These are phyloP conservation scores for Bembecia ichneumoniformis DNA, from an alignment of 2,888 invertebrate species.

Conservation along the genomic window DNA sequence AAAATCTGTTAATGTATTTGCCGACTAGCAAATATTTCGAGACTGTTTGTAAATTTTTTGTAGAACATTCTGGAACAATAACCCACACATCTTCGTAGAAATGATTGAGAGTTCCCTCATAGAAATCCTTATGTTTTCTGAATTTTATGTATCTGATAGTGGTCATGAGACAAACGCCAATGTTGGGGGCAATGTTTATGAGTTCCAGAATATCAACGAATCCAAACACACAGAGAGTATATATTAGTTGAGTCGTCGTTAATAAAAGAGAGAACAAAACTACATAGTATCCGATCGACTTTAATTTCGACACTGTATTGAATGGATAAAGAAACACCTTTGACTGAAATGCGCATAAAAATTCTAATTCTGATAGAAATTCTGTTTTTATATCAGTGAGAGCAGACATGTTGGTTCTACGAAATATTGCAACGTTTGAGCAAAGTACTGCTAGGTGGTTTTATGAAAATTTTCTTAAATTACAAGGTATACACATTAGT, in stretches of 20 bases:
- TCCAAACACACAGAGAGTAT: slow-evolving; percentile 29
- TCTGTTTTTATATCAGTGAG: neutral
- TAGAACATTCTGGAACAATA: slow-evolving; percentile 21
- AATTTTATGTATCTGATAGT: slow-evolving; percentile 39
- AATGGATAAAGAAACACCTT: slow-evolving; percentile 46
- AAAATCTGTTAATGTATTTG: slow-evolving; percentile 29
- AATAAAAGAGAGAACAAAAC: slow-evolving; percentile 24
- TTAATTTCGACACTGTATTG: slow-evolving; percentile 23
- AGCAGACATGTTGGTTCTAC: slow-evolving; percentile 1
- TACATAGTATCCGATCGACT: slow-evolving; percentile 22
- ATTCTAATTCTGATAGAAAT: slow-evolving; percentile 25
- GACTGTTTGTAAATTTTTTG: slow-evolving; percentile 26
- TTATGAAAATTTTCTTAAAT: neutral
- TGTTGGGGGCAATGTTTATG: slow-evolving; percentile 46
- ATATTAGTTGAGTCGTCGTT: slow-evolving; percentile 32
- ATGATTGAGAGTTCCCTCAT: slow-evolving; percentile 34
- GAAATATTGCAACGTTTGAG: too few species aligned
- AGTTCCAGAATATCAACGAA: slow-evolving; percentile 40
- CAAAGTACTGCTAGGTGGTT: too few species aligned
- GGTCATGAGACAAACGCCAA: slow-evolving; percentile 44
- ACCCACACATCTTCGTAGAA: slow-evolving; percentile 38
- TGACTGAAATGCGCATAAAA: slow-evolving; percentile 26
- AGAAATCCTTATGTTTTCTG: slow-evolving; percentile 27
- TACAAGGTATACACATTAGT: neutral
- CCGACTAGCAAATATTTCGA: slow-evolving; percentile 25